Evolutionary conservation across 2,888 invertebrate genomes (phyloP).

Genomic region (Iselma pallidipennis): DNA sequence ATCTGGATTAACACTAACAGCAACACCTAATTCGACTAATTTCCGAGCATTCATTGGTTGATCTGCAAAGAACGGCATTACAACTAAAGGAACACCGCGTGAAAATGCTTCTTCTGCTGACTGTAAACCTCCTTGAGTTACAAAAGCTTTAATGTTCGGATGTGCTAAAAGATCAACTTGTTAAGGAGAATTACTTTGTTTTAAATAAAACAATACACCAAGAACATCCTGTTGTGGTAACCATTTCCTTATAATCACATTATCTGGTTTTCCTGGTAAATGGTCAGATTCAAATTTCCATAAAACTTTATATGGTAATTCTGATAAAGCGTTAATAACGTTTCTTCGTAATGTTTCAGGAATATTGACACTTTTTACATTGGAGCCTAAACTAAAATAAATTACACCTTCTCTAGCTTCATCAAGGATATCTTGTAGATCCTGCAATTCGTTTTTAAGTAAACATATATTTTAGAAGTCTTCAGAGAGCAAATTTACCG

Average conservation of each 20-base stretch:
- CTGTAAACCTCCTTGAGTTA: slow-evolving; percentile 21
- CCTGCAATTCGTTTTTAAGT: slow-evolving; percentile 26
- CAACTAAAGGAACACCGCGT: slow-evolving; percentile 11
- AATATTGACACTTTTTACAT: slow-evolving; percentile 28
- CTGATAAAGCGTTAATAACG: slow-evolving; percentile 22
- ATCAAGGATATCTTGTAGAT: slow-evolving; percentile 43
- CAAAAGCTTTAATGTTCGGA: slow-evolving; percentile 16
- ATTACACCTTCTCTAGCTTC: slow-evolving; percentile 43
- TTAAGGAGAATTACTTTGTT: too few relatives aligned
- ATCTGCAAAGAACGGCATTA: slow-evolving; percentile 20
- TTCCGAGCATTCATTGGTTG: slow-evolving; percentile 20
- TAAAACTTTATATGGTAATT: slow-evolving; percentile 27
- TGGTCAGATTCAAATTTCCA: slow-evolving; percentile 34
- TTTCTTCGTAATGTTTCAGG: slow-evolving; percentile 13
- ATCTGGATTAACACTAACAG: background rate
- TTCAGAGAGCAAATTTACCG: slow-evolving; percentile 35
- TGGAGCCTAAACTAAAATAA: slow-evolving; percentile 51
- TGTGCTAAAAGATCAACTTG: slow-evolving; percentile 33
- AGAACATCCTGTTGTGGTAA: too few relatives aligned
- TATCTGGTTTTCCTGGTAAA: slow-evolving; percentile 24
- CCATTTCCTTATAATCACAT: slow-evolving; percentile 33
- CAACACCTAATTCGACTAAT: slow-evolving; percentile 11
- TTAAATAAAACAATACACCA: too few relatives aligned
- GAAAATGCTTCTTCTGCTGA: slow-evolving; percentile 18
- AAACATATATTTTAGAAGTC: background rate